Conservation (phyloP, 2,888 invertebrate genomes). For the Thumatha senex region DNA sequence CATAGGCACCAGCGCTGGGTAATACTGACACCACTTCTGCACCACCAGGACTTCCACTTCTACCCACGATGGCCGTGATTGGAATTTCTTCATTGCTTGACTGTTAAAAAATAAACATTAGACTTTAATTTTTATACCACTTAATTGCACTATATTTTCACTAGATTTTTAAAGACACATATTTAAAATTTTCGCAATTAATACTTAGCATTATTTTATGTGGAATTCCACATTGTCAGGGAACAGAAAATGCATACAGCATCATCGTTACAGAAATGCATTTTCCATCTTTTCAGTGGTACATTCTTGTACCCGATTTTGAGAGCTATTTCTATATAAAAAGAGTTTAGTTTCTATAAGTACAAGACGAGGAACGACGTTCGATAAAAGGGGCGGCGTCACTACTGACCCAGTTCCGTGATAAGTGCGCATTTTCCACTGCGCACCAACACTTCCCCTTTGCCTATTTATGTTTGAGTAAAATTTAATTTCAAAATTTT, state of each 20-base stretch:
- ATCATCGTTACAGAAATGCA: constrained; percentile 55
- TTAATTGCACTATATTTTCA: not conserved
- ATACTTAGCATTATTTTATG: constrained; percentile 14
- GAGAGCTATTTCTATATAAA: constrained; percentile 51
- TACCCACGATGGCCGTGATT: constrained; percentile 67
- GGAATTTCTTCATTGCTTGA: constrained; percentile 76
- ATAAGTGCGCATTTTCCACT: constrained; percentile 79
- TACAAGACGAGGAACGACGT: constrained; percentile 51
- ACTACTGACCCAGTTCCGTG: constrained; percentile 82
- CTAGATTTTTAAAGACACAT: not conserved
- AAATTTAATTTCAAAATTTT: constrained; percentile 32
- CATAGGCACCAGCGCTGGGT: constrained; percentile 64
- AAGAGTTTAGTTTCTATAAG: constrained; percentile 67
- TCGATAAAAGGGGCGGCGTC: constrained; percentile 82
- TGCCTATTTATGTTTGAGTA: constrained; percentile 68
- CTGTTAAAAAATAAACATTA: constrained; percentile 46
- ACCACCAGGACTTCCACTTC: constrained; percentile 56
- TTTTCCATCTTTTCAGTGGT: constrained; percentile 25
- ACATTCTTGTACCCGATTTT: constrained; percentile 43
- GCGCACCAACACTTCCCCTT: constrained; percentile 75
- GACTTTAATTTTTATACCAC: constrained; percentile 1
- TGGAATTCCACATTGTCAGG: constrained; percentile 28
- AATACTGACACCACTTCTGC: constrained; percentile 51
- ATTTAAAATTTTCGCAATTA: not conserved
- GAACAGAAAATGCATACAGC: constrained; percentile 58